These are phyloP conservation scores for Loxodonta africana DNA, from an alignment of 2,113 vertebrate species.

Conservation along the genomic window DNA sequence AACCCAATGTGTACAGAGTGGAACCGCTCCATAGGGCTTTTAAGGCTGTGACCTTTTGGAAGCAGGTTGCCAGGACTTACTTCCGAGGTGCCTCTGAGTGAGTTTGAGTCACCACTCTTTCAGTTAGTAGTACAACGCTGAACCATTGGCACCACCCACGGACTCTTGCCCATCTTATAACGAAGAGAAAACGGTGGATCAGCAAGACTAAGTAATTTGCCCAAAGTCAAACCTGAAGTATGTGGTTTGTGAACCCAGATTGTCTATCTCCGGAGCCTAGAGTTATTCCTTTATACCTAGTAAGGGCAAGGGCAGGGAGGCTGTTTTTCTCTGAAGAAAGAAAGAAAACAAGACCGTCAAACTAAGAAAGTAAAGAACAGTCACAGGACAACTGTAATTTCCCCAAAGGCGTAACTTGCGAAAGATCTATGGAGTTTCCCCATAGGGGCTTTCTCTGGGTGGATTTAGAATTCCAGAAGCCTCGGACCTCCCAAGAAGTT, in stretches of 20 bases:
- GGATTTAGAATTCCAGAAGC: conserved; percentile 11
- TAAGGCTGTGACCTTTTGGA: neutral
- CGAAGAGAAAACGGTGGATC: neutral
- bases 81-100: neutral
- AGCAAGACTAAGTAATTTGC: neutral
- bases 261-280: neutral
- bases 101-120: neutral
- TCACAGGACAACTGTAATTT: neutral
- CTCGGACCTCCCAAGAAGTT: conserved; percentile 60
- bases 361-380: neutral
- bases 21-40: neutral
- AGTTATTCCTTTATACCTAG: neutral
- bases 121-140: neutral
- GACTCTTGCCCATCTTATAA: neutral
- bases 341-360: neutral
- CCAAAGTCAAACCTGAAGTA: neutral
- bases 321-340: neutral
- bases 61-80: neutral
- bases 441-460: conserved; percentile 40
- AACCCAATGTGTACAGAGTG: neutral
- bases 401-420: neutral
- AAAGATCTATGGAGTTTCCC: neutral
- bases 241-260: neutral
- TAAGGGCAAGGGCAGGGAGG: neutral
- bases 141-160: neutral